Evolutionary conservation across 2,113 vertebrate genomes (phyloP), one percentile per base, ranked within the genome.

Genomic region (Myiopsitta monachus): DNA sequence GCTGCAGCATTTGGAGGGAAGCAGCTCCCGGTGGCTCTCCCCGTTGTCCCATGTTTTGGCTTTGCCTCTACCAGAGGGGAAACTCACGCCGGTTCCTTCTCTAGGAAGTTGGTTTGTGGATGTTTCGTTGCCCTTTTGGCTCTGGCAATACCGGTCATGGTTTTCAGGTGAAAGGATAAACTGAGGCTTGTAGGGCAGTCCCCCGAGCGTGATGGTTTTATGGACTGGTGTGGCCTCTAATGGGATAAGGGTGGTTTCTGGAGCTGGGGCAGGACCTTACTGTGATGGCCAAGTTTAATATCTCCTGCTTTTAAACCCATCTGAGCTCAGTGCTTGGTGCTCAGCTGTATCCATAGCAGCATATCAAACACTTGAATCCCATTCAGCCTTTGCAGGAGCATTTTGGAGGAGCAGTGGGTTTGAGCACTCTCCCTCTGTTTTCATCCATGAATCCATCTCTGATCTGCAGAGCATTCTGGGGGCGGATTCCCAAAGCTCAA

Each of bases 341-440:
- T 70, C 28, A 51, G 38, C 16, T 49, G 39, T 33, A 7, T 26
- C 51, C n/a, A 2, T 52, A 30, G 21, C 33, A 23, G 54, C 6
- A 3, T n/a, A 11, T 33, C 4, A 19, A 39, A 43, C 36, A 13
- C 5, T 7, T 43, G 67, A 47, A 54, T 47, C 44, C 79, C 74
- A 18, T 52, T 38, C 15, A 41, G 52, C 36, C 61, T 75, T 66
- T 0, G 0, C 1, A 0, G 68, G 51, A 47, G 18, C 1, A 4
- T 62, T 73, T 76, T 4, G 4, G 24, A 39, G 36, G 26, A 7
- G 43, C 24, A 5, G 54, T 26, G 51, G 18, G 13, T 21, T 14
- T n/a, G 39, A 75, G 18, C 8, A 2, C 19, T 23, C 11, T 26
- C 39, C 39, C 0, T 55, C 75, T 13, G 26, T 0, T 0, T 55